Conservation (phyloP, 2,113 vertebrate genomes). For the Prietella phreatophila region DNA sequence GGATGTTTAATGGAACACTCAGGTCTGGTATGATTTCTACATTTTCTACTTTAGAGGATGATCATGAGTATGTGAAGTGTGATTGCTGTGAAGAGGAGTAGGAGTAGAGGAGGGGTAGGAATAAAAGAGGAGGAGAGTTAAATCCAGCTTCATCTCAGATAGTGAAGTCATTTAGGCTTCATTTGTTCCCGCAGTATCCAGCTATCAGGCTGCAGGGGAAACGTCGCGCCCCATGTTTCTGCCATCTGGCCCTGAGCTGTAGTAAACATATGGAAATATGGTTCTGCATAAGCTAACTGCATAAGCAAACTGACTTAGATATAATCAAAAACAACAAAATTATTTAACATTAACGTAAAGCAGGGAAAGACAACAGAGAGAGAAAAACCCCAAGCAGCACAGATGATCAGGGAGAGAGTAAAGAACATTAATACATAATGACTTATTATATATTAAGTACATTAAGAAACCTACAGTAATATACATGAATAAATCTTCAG, state of each 20-base stretch:
- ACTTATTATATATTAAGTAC: neutral
- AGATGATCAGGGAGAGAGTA: neutral
- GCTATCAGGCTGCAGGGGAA: neutral
- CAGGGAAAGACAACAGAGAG: neutral
- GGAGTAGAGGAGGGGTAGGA: neutral
- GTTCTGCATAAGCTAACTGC: neutral
- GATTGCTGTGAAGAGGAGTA: neutral
- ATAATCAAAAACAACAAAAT: neutral
- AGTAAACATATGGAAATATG: constrained; percentile 16
- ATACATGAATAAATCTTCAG: neutral
- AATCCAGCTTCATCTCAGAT: neutral
- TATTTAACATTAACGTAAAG: neutral
- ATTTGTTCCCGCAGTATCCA: constrained; percentile 6
- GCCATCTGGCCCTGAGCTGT: constrained; percentile 7
- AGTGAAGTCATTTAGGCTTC: constrained; percentile 1
- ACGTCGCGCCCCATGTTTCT: neutral
- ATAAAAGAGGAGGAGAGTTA: neutral
- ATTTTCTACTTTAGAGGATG: neutral
- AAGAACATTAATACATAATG: neutral
- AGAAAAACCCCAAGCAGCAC: neutral
- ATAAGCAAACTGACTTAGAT: neutral
- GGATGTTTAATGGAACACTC: neutral
- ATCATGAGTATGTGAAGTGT: neutral
- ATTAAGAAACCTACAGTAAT: neutral
- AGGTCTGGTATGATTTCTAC: neutral